Conservation (phyloP, 2,888 invertebrate genomes). For the Drosophila kambysellisi region DNA sequence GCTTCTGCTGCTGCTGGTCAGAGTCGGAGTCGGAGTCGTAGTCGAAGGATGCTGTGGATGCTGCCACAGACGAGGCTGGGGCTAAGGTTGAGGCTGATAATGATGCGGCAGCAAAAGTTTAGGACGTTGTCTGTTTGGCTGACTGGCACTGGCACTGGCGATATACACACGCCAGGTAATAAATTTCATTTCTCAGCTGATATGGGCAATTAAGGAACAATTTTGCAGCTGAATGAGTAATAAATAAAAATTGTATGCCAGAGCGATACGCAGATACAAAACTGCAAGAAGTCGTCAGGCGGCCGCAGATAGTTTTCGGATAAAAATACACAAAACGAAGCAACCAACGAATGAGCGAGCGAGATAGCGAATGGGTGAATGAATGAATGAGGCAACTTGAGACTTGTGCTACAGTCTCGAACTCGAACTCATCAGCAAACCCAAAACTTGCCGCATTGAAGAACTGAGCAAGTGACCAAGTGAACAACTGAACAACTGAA, state of each 20-base stretch:
- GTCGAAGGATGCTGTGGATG: conserved; percentile 32
- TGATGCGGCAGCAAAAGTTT: conserved; percentile 80
- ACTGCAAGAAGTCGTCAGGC: conserved; percentile 79
- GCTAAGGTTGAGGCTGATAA: conserved; percentile 62
- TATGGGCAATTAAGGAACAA: conserved; percentile 84
- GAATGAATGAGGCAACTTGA: conserved; percentile 48
- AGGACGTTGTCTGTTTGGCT: conserved; percentile 56
- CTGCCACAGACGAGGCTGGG: conserved; percentile 63
- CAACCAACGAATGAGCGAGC: conserved; percentile 10
- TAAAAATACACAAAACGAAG: conserved; percentile 74
- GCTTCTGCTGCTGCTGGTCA: conserved; percentile 32
- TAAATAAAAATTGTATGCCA: conserved; percentile 82
- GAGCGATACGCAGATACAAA: conserved; percentile 79
- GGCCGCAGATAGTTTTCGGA: conserved; percentile 79
- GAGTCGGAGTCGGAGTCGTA: conserved; percentile 30
- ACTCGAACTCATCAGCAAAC: conserved; percentile 36
- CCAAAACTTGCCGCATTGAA: conserved; percentile 9
- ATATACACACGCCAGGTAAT: conserved; percentile 83
- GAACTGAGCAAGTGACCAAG: not conserved
- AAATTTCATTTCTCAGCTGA: conserved; percentile 84
- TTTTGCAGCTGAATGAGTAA: conserved; percentile 84
- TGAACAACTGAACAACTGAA: conserved; percentile 7
- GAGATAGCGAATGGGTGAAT: conserved; percentile 50
- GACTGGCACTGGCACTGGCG: conserved; percentile 73
- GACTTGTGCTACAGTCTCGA: conserved; percentile 22